Evolutionary conservation across 2,113 vertebrate genomes (phyloP).

Genomic region (Eurystomus gularis): DNA sequence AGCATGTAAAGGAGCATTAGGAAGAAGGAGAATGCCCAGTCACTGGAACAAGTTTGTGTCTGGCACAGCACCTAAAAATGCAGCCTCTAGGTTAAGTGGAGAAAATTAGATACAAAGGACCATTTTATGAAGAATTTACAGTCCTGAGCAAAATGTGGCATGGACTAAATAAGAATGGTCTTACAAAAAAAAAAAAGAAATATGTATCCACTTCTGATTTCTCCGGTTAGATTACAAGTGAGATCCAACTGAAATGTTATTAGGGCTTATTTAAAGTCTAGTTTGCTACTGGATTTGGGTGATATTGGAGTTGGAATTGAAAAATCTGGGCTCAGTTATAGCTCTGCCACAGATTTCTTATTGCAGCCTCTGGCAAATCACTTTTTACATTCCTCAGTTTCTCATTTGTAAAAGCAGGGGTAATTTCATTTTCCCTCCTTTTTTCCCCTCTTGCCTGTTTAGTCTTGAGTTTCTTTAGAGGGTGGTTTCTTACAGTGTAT

Average conservation of each 20-base stretch:
- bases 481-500: not conserved
- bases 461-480: not conserved
- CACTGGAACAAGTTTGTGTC: not conserved
- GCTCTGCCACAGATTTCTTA: not conserved
- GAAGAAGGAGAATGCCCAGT: not conserved
- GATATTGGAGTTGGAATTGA: not conserved
- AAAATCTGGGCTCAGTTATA: not conserved
- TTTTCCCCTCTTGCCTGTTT: not conserved
- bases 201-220: not conserved
- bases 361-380: not conserved
- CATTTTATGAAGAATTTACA: slow-evolving; percentile 5
- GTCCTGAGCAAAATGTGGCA: not conserved
- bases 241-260: not conserved
- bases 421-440: not conserved
- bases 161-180: not conserved
- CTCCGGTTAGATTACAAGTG: not conserved
- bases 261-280: slow-evolving; percentile 1
- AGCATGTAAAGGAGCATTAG: not conserved
- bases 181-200: not conserved
- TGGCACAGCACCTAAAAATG: slow-evolving; percentile 5
- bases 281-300: not conserved
- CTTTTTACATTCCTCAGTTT: slow-evolving; percentile 15
- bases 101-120: slow-evolving; percentile 36
- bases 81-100: slow-evolving; percentile 5
- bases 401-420: not conserved